Conservation (phyloP, 1,140 invertebrate genomes). For the Drosophila nigrodunni region DNA sequence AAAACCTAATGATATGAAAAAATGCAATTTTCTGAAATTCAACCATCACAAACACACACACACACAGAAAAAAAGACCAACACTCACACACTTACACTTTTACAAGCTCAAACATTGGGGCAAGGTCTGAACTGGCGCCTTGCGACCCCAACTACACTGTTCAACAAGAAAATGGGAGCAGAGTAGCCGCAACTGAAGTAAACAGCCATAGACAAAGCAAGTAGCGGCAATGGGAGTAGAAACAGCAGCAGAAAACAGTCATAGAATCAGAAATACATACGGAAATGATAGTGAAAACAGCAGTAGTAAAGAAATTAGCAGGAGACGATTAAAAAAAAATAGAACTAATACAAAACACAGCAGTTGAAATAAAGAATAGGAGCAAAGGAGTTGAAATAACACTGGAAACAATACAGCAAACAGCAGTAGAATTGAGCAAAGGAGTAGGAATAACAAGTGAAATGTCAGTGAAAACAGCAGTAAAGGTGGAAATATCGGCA, state of each 20-base stretch:
- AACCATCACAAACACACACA: conserved; percentile 42
- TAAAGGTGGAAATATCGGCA: neutral
- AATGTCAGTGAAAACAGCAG: neutral
- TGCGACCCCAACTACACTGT: conserved; percentile 31
- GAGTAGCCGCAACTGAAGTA: conserved; percentile 1
- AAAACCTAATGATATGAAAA: conserved; percentile 84
- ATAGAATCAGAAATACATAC: neutral
- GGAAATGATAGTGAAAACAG: neutral
- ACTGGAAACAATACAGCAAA: too few relatives aligned
- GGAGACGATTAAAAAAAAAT: too few relatives aligned
- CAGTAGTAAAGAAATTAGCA: too few relatives aligned
- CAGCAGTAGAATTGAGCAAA: too few relatives aligned
- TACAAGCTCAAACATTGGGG: conserved; percentile 4
- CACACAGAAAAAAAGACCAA: conserved; percentile 23
- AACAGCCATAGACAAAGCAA: neutral
- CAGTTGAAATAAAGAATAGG: too few relatives aligned
- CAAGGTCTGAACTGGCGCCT: conserved; percentile 13
- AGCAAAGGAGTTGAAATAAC: too few relatives aligned
- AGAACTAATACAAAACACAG: too few relatives aligned
- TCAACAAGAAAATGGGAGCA: neutral
- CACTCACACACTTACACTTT: conserved; percentile 27
- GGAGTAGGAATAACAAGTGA: neutral
- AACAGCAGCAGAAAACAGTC: neutral
- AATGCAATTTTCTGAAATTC: conserved; percentile 83
- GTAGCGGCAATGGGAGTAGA: neutral